Conservation (phyloP, 2,888 invertebrate species). For the Calameuta filiformis region DNA sequence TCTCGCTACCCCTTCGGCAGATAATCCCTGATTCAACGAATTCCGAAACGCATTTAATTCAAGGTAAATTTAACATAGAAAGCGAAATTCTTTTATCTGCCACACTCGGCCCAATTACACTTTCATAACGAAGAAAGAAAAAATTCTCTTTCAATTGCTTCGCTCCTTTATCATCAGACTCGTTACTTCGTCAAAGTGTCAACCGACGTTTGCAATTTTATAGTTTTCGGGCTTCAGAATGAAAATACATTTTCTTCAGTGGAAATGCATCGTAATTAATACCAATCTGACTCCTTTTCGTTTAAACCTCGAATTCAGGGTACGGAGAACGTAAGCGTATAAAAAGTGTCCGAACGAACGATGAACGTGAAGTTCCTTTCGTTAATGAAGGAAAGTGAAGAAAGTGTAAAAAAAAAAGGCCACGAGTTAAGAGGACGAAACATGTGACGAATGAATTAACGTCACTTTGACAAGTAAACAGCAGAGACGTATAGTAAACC, state of each 20-base stretch:
- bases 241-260: not conserved
- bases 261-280: not conserved
- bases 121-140: not conserved
- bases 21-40: not conserved
- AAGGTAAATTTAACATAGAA: not conserved
- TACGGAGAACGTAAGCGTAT: too few species aligned
- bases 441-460: not conserved
- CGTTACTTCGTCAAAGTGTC: not conserved
- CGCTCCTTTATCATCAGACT: not conserved
- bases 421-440: not conserved
- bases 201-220: not conserved
- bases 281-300: not conserved
- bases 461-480: not conserved
- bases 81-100: not conserved
- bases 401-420: not conserved
- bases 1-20: not conserved
- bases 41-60: not conserved
- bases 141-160: not conserved
- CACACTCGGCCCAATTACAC: not conserved
- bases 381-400: not conserved
- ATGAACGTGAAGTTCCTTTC: too few species aligned
- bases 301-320: not conserved
- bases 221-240: not conserved
- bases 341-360: not conserved
- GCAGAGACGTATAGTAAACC: not conserved